These are phyloP conservation scores for Carcinoscorpius rotundicauda DNA, from an alignment of 1,140 invertebrate genomes.

Conservation along the genomic window DNA sequence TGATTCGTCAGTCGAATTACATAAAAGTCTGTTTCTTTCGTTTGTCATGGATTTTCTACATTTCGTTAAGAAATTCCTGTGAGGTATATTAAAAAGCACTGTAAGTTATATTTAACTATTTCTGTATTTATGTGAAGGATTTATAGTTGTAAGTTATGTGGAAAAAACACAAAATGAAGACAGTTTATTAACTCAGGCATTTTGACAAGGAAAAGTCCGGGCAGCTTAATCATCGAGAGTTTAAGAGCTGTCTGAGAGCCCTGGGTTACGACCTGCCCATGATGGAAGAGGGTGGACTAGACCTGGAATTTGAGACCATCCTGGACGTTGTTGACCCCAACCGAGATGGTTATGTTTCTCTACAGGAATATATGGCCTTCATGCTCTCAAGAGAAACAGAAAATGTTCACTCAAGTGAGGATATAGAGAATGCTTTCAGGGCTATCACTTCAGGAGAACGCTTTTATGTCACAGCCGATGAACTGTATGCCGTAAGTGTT, in stretches of 20 bases:
- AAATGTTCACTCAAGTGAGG: slow-evolving; percentile 97
- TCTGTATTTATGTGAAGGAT: too few relatives aligned
- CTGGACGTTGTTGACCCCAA: slow-evolving; percentile 83
- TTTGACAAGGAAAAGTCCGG: slow-evolving; percentile 99
- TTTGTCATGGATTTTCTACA: too few relatives aligned
- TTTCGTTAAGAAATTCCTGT: too few relatives aligned
- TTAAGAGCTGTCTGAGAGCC: slow-evolving; percentile 96
- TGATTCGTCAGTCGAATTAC: too few relatives aligned
- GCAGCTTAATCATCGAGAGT: slow-evolving; percentile 93
- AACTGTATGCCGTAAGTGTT: slow-evolving; percentile 85
- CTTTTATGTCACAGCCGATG: slow-evolving; percentile 96
- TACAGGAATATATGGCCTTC: slow-evolving; percentile 99
- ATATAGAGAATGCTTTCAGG: slow-evolving; percentile 98
- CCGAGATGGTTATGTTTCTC: slow-evolving; percentile 86
- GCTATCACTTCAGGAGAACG: slow-evolving; percentile 94
- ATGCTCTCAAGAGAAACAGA: slow-evolving; percentile 99
- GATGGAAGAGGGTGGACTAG: slow-evolving; percentile 97
- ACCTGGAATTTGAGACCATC: slow-evolving; percentile 97
- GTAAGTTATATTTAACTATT: too few relatives aligned
- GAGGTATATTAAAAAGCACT: too few relatives aligned
- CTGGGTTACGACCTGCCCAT: slow-evolving; percentile 98
- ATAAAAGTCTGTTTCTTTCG: too few relatives aligned
- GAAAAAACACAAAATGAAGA: too few relatives aligned
- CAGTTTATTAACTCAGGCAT: slow-evolving; percentile 49
- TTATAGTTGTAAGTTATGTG: too few relatives aligned